Conservation (phyloP, 2,888 invertebrate species). For the Stomorhina lunata region DNA sequence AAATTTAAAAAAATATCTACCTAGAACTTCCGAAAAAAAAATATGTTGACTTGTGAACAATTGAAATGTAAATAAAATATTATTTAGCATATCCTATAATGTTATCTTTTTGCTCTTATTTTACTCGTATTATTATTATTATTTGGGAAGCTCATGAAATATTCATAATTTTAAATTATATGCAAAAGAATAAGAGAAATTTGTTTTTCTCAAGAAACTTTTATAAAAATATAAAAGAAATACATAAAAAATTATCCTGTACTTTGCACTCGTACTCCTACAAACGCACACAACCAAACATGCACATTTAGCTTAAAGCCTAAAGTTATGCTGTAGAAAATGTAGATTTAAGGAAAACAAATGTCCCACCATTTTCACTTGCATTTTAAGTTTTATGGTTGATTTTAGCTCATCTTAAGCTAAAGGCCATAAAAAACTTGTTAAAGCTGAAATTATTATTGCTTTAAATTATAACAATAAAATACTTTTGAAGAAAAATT, state of each 20-base stretch:
- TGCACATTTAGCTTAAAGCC: conserved; percentile 22
- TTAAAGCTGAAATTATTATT: conserved; percentile 40
- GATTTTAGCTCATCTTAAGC: not conserved
- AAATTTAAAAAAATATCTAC: not conserved
- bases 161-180: conserved; percentile 64
- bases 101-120: conserved; percentile 7
- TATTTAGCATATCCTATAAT: conserved; percentile 58
- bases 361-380: not conserved
- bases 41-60: conserved; percentile 45
- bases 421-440: conserved; percentile 38
- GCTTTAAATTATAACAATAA: conserved; percentile 2
- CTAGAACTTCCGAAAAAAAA: not conserved
- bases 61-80: conserved; percentile 59
- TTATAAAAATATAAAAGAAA: not conserved
- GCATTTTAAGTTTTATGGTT: not conserved
- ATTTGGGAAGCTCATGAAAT: conserved; percentile 63
- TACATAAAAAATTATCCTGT: not conserved
- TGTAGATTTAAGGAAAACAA: not conserved
- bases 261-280: not conserved
- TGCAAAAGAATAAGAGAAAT: conserved; percentile 20
- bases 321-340: not conserved
- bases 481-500: not conserved
- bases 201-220: conserved; percentile 8
- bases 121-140: not conserved
- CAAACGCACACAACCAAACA: too few relatives aligned